phyloP scores from a whole-genome alignment of 2,797 vertebrate genomes.

The Poliocrania exsul region DNA sequence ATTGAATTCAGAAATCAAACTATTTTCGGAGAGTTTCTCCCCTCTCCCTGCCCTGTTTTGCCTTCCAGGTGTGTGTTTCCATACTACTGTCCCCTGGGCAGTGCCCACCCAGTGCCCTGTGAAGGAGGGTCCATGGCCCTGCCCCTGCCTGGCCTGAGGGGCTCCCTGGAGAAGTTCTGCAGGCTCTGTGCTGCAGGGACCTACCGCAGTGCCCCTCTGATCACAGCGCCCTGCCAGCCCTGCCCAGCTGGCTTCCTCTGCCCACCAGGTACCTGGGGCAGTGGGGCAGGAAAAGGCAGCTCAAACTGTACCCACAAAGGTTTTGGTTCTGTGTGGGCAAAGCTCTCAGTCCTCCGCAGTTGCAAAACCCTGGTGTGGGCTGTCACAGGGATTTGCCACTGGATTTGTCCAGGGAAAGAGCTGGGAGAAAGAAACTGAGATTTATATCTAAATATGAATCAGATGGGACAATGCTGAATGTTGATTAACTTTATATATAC shows the following conservation, averaged over 20 bases:
- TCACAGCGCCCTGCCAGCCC: constrained; percentile 76
- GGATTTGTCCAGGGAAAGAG: not conserved
- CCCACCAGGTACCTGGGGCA: constrained; percentile 73
- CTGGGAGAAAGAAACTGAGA: not conserved
- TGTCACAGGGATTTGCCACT: not conserved
- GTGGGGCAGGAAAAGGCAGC: not conserved
- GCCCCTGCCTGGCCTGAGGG: constrained; percentile 79
- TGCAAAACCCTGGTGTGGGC: not conserved
- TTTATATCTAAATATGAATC: not conserved
- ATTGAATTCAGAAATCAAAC: not conserved
- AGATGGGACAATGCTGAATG: not conserved
- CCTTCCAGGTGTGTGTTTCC: constrained; percentile 87
- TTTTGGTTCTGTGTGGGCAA: not conserved
- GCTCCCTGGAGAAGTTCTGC: constrained; percentile 83
- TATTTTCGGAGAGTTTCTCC: not conserved
- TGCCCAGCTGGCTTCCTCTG: constrained; percentile 90
- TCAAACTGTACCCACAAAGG: not conserved
- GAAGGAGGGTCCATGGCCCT: constrained; percentile 85
- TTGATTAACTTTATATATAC: not conserved
- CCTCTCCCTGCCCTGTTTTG: not conserved
- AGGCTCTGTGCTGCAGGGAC: constrained; percentile 83
- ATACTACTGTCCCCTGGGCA: constrained; percentile 87
- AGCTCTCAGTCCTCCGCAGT: not conserved
- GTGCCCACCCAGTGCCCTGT: constrained; percentile 78
- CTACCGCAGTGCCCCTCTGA: constrained; percentile 72